phyloP scores from a whole-genome alignment of 2,797 vertebrate genomes.

The Saguinus oedipus region DNA sequence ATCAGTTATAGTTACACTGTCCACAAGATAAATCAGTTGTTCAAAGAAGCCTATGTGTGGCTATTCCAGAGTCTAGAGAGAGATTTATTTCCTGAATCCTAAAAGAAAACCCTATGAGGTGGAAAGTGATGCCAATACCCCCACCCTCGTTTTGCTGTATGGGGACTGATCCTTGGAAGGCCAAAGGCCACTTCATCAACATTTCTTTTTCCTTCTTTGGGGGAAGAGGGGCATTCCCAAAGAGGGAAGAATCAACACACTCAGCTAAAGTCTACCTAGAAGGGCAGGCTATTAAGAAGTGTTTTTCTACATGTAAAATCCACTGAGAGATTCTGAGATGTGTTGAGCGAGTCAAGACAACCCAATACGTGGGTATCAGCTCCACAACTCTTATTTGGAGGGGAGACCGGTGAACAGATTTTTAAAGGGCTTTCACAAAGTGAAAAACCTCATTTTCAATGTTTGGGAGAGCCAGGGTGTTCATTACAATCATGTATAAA shows the following conservation, averaged over 20 bases:
- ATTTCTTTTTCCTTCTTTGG: neutral
- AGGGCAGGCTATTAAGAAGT: neutral
- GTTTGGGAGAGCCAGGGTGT: neutral
- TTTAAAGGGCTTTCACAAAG: constrained; percentile 26
- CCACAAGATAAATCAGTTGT: neutral
- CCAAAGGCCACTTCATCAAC: neutral
- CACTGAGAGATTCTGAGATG: neutral
- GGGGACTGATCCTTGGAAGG: neutral
- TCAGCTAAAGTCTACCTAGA: neutral
- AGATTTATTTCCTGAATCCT: constrained; percentile 2
- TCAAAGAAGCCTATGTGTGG: neutral
- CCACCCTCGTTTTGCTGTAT: neutral
- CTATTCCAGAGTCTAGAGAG: neutral
- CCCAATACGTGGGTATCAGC: neutral
- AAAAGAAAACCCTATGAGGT: neutral
- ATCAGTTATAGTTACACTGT: neutral
- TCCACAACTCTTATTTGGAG: neutral
- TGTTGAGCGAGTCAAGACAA: neutral
- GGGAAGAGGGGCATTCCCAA: neutral
- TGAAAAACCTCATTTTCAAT: neutral
- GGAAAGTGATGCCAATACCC: neutral
- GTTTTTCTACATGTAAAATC: constrained; percentile 19
- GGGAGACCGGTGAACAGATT: neutral
- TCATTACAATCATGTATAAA: neutral
- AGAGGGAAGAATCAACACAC: neutral